These are phyloP conservation scores for Atractosteus spatula DNA, from an alignment of 2,113 vertebrate species.

Conservation along the genomic window DNA sequence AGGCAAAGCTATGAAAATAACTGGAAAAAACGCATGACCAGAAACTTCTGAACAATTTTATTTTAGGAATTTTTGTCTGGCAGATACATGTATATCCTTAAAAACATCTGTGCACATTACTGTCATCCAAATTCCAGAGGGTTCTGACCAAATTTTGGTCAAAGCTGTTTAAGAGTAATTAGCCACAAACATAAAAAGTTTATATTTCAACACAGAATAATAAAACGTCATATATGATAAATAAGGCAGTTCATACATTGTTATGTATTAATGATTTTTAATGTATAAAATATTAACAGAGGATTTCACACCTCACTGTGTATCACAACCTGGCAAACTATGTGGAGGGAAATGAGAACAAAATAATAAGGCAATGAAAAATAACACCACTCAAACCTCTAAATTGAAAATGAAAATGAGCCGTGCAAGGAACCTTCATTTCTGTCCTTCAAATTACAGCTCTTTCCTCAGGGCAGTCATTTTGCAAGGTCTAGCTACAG, in stretches of 20 bases:
- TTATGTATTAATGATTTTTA: too few relatives aligned
- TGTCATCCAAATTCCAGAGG: background rate
- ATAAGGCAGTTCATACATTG: too few relatives aligned
- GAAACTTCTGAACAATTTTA: too few relatives aligned
- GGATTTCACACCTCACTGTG: background rate
- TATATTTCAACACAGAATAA: too few relatives aligned
- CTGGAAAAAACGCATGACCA: too few relatives aligned
- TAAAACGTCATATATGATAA: too few relatives aligned
- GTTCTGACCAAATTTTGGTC: too few relatives aligned
- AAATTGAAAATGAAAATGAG: slow-evolving; percentile 7
- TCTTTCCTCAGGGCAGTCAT: background rate
- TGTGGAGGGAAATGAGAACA: background rate
- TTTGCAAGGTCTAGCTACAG: background rate
- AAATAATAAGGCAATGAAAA: background rate
- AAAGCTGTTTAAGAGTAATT: background rate
- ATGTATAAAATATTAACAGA: too few relatives aligned
- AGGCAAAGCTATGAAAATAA: too few relatives aligned
- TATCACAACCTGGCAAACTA: background rate
- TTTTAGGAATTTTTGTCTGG: too few relatives aligned
- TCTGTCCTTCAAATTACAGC: slow-evolving; percentile 5
- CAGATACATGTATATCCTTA: too few relatives aligned
- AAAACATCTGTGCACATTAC: background rate
- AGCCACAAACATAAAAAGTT: too few relatives aligned
- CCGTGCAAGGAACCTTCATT: background rate
- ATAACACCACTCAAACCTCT: background rate